These are phyloP conservation scores for Paramuricea clavata DNA, from an alignment of 92 coral and sea anemone species.

Conservation along the genomic window DNA sequence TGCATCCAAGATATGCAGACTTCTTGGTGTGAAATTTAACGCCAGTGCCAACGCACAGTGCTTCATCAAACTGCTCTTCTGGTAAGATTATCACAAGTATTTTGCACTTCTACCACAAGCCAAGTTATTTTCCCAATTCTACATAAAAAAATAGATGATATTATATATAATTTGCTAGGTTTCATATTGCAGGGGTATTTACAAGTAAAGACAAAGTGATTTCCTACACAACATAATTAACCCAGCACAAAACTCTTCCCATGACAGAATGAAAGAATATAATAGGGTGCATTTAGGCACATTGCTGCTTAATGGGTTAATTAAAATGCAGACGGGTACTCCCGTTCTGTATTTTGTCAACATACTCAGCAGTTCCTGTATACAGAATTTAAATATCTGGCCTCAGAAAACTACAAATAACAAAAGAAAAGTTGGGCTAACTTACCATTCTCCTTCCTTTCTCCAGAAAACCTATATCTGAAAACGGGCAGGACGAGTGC, in stretches of 20 bases:
- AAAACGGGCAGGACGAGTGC: conserved; percentile 11
- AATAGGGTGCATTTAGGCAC: too few species aligned
- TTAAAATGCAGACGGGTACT: too few species aligned
- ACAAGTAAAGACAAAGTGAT: background rate
- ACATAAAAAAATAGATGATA: background rate
- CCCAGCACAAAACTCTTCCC: too few species aligned
- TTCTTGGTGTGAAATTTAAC: background rate
- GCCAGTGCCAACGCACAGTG: background rate
- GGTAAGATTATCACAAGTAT: background rate
- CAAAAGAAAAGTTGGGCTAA: too few species aligned
- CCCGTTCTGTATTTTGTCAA: too few species aligned
- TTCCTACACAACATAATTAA: too few species aligned
- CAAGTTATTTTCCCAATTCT: background rate
- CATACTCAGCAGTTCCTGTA: too few species aligned
- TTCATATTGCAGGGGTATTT: background rate
- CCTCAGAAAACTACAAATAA: too few species aligned
- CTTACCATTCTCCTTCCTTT: background rate
- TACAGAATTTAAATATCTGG: too few species aligned
- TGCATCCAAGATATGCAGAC: background rate
- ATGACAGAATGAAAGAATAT: too few species aligned
- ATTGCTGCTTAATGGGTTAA: too few species aligned
- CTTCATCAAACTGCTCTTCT: background rate
- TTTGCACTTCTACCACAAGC: background rate
- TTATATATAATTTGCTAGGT: background rate
- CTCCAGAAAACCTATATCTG: background rate